Conservation (phyloP, 1,140 invertebrate species). For the Macrosteles quadrilineatus region DNA sequence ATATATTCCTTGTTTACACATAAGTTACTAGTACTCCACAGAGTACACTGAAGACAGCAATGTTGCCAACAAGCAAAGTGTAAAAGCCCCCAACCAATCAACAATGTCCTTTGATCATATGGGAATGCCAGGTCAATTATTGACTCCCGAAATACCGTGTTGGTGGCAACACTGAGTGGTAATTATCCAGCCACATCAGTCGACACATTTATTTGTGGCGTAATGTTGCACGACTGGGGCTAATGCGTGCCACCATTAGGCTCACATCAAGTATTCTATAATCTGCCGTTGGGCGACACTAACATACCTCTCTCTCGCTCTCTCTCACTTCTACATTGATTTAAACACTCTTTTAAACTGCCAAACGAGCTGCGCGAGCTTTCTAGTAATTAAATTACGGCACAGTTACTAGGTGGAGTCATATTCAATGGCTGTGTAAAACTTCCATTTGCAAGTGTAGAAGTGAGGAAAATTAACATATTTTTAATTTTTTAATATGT, state of each 20-base stretch:
- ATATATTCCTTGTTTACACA: too few relatives aligned
- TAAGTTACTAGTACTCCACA: too few relatives aligned
- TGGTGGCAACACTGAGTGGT: conserved; percentile 20
- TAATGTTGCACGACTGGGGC: conserved; percentile 20
- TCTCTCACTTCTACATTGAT: conserved; percentile 2
- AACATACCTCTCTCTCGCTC: neutral
- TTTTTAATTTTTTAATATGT: too few relatives aligned
- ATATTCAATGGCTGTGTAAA: too few relatives aligned
- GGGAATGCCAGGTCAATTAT: conserved; percentile 12
- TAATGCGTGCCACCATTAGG: conserved; percentile 13
- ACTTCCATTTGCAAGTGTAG: too few relatives aligned
- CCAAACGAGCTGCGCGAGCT: neutral
- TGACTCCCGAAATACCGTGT: conserved; percentile 6
- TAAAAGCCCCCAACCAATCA: too few relatives aligned
- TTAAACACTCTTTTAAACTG: conserved; percentile 22
- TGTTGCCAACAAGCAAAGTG: too few relatives aligned
- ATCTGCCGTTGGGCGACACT: conserved; percentile 26
- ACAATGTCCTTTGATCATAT: too few relatives aligned
- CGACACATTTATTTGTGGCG: conserved; percentile 29
- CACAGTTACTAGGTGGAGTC: too few relatives aligned
- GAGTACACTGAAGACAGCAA: too few relatives aligned
- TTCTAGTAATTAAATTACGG: neutral
- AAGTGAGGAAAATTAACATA: too few relatives aligned
- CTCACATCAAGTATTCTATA: conserved; percentile 23
- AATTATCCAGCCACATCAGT: conserved; percentile 27